phyloP scores from a whole-genome alignment of 2,888 invertebrate species.

The Physocephala rufipes region DNA sequence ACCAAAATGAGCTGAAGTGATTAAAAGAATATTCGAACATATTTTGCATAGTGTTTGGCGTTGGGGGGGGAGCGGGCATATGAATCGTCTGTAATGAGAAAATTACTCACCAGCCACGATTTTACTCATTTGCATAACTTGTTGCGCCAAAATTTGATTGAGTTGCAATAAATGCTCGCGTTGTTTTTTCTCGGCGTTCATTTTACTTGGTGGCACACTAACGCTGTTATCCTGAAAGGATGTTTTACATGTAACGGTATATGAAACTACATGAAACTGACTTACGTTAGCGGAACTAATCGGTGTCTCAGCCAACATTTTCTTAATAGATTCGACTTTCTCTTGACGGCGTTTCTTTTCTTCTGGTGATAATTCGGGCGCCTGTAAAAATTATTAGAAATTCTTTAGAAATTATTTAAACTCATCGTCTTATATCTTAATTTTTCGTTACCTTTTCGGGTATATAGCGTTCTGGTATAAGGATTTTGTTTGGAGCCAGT shows the following conservation, averaged over 20 bases:
- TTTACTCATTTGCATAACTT: slow-evolving; percentile 95
- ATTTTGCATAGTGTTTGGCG: slow-evolving; percentile 9
- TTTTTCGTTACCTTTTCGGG: slow-evolving; percentile 77
- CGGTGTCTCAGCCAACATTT: slow-evolving; percentile 82
- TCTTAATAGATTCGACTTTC: slow-evolving; percentile 90
- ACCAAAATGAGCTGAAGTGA: not conserved
- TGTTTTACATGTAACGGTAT: not conserved
- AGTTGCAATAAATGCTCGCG: slow-evolving; percentile 88
- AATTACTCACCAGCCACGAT: slow-evolving; percentile 86
- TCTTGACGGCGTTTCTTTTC: slow-evolving; percentile 84
- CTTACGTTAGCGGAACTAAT: slow-evolving; percentile 64
- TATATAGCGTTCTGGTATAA: slow-evolving; percentile 91
- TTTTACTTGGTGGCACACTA: slow-evolving; percentile 74
- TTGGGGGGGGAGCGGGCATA: not conserved
- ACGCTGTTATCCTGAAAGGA: slow-evolving; percentile 52
- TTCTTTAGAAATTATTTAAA: not conserved
- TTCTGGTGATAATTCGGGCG: slow-evolving; percentile 84
- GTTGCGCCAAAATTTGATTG: slow-evolving; percentile 90
- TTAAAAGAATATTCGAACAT: not conserved
- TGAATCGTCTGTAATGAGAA: no score
- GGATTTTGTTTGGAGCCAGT: slow-evolving; percentile 88
- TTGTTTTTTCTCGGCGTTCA: slow-evolving; percentile 85
- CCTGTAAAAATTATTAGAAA: slow-evolving; percentile 62
- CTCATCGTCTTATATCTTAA: not conserved
- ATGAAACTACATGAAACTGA: slow-evolving; percentile 11